Evolutionary conservation across 2,888 invertebrate species (phyloP), one percentile per base, ranked within the genome.

Genomic region (Folsomia candida): DNA sequence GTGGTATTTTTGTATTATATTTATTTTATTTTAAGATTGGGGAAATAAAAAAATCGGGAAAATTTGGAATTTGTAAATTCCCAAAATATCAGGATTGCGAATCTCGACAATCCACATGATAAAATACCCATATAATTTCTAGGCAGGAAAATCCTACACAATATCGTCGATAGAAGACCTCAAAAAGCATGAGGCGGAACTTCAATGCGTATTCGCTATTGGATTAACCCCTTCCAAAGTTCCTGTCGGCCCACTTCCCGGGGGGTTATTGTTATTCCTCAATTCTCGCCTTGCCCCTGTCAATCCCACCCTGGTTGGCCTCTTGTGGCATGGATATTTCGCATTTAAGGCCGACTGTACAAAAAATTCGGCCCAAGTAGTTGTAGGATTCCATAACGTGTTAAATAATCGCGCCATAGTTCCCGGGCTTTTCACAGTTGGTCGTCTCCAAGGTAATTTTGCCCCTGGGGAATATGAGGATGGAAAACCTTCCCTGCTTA

Each of bases 391-490:
- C 25, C 26, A 26, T 29, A 28, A 26, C 4, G 18, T 62, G 11
- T 20, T 6, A 2, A 26, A 26, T 9, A 2, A 6, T 26, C 28
- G 28, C 37, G 37, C 37, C 2, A 62, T 62, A 3, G 6, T 6
- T 20, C 62, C 62, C 24, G 20, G 20, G 20, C 14, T 62, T n/a
- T 27, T 28, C 22, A 11, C 9, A 4, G n/a, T 62, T 2, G 9
- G 28, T 9, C 27, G 27, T 6, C 29, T 62, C 20, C 20, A 9
- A 2, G n/a, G 26, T n/a, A 62, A 62, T 22, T n/a, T 28, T 3
- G 62, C 62, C 14, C 29, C 27, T 11, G 62, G 62, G 2, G 62
- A 62, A 28, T 62, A 28, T 26, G n/a, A 27, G n/a, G 62, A 62
- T 28, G 62, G 62, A n/a, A 62, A 28, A 29, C 27, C 26, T 6